Evolutionary conservation across 2,888 invertebrate genomes (phyloP).

Genomic region (Hirtodrosophila confusa): DNA sequence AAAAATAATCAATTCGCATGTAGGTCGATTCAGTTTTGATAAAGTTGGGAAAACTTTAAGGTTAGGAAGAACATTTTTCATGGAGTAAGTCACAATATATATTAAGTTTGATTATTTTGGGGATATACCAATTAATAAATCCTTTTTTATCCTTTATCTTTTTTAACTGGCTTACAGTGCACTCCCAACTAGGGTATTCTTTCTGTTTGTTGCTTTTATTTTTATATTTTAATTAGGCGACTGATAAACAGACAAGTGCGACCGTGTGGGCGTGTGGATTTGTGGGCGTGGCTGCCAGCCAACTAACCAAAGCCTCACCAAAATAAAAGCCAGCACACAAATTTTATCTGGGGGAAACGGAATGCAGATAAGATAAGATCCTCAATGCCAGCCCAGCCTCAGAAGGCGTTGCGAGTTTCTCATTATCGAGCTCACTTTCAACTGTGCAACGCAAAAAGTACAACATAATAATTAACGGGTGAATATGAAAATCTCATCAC

Average conservation of each 20-base stretch:
- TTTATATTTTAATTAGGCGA: constrained; percentile 17
- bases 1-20: too few relatives aligned
- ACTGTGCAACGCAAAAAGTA: not conserved
- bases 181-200: not conserved
- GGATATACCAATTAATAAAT: too few relatives aligned
- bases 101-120: too few relatives aligned
- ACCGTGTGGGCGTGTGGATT: not conserved
- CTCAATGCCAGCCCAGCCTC: constrained; percentile 20
- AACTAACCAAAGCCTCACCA: constrained; percentile 34
- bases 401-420: too few relatives aligned
- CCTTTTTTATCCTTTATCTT: too few relatives aligned
- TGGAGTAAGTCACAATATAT: too few relatives aligned
- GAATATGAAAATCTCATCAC: too few relatives aligned
- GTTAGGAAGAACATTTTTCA: too few relatives aligned
- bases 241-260: constrained; percentile 26
- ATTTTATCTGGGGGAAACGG: constrained; percentile 9
- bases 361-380: constrained; percentile 43
- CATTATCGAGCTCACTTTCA: too few relatives aligned
- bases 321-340: constrained; percentile 26
- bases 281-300: constrained; percentile 52
- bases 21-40: too few relatives aligned
- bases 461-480: too few relatives aligned
- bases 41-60: too few relatives aligned
- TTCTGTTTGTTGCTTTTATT: not conserved
- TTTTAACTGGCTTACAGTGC: not conserved